A percentile compares a stretch with the other conserved stretches of the same genome.
Evolutionary conservation across 1,140 invertebrate genomes (phyloP).

Genomic region (Ceratosolen solmsi): DNA sequence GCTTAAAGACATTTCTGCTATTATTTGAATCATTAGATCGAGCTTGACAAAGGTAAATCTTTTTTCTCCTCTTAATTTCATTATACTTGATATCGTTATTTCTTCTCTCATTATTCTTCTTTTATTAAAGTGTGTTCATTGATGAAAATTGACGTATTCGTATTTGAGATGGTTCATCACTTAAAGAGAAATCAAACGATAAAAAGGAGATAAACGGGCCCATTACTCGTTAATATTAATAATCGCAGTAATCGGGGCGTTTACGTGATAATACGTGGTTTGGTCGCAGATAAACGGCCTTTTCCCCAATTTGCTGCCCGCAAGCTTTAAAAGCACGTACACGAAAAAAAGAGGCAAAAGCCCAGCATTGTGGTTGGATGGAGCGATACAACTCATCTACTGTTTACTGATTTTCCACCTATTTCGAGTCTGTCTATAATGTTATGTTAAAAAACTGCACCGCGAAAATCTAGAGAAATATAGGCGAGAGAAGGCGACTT

Average conservation of each 20-base stretch:
- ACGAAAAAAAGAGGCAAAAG: background rate
- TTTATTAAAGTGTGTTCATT: no score
- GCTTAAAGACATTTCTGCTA: no score
- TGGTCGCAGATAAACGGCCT: background rate
- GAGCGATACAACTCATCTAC: constrained; percentile 10
- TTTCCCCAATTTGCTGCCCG: no score
- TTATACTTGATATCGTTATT: no score
- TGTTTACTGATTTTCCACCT: constrained; percentile 69
- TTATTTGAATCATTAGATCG: background rate
- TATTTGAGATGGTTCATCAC: no score
- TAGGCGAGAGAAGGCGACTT: background rate
- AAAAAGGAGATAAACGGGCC: no score
- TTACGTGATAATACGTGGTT: background rate
- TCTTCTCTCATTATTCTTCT: background rate
- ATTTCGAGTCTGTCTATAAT: constrained; percentile 67
- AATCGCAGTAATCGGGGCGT: background rate
- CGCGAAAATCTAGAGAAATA: constrained; percentile 56
- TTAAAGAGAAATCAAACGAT: no score
- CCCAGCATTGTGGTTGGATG: constrained; percentile 14
- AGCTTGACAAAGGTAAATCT: background rate
- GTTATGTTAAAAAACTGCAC: constrained; percentile 72
- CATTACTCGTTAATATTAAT: no score
- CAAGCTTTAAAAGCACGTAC: background rate
- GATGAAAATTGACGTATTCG: no score
- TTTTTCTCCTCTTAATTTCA: background rate